Evolutionary conservation across 2,888 invertebrate genomes (phyloP), one percentile per base, ranked within the genome.

Genomic region (Ophonus ardosiacus): DNA sequence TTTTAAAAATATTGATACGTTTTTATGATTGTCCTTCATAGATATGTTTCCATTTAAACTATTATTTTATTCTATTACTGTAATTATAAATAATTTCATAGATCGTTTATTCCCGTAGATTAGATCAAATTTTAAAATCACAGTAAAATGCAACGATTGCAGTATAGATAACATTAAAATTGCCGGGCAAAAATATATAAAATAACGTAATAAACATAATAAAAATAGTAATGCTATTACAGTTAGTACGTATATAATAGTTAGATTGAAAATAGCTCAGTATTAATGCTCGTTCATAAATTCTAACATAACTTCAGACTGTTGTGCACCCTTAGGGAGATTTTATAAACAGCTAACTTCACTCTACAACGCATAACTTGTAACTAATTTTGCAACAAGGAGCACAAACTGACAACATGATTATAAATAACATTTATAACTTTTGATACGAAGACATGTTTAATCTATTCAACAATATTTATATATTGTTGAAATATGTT

Each of bases 361-460:
- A 57, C 21, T 78, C 24, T 78, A 78, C 76, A 74, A 43, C 74
- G 56, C 56, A 40, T 78, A 78, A 78, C 57, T 78, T 78, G 76
- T 57, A 56, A 78, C 56, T 78, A 78, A 78, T 78, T 78, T 78
- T 57, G 15, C 78, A 78, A 57, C 56, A 78, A 57, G 78, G n/a
- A 78, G 74, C 43, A 78, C 78, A 57, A 78, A 24, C 78, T 78
- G 57, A 78, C 56, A 78, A 78, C 78, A 51, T 74, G 56, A 74
- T 74, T 68, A 56, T 74, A 74, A 74, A 74, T 74, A 74, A 74
- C 43, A 74, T 74, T 74, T 74, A 74, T 74, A 74, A 74, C 74
- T 51, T 74, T 43, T 51, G 74, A 56, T 74, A 51, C 40, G 43
- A 31, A 38, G 13, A 10, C 68, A 68, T 38, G 68, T 38, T 38